Conservation (phyloP, 2,888 invertebrate species). For the Phengaris alcon region DNA sequence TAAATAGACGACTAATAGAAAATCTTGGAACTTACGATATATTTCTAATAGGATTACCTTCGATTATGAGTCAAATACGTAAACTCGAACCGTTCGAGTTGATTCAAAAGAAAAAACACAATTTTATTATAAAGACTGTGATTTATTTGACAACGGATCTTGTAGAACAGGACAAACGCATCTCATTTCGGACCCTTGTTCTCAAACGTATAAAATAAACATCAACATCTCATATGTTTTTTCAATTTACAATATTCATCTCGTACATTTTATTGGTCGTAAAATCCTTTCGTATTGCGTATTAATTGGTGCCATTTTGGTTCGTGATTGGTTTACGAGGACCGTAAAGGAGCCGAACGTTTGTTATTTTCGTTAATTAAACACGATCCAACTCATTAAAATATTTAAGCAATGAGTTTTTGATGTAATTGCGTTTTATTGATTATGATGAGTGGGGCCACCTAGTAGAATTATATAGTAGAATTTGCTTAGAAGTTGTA, state of each 20-base stretch:
- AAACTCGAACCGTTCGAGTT: conserved; percentile 4
- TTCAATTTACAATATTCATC: conserved; percentile 40
- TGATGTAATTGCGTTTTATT: conserved; percentile 16
- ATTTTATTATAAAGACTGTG: conserved; percentile 65
- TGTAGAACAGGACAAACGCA: conserved; percentile 66
- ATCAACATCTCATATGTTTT: conserved; percentile 45
- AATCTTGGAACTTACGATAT: not conserved
- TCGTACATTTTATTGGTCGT: conserved; percentile 42
- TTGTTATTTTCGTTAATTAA: conserved; percentile 33
- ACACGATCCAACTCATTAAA: conserved; percentile 29
- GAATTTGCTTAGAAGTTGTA: not conserved
- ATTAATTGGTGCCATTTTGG: conserved; percentile 41
- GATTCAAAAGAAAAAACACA: conserved; percentile 52
- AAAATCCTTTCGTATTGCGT: conserved; percentile 40
- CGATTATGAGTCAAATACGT: not conserved
- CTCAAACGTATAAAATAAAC: conserved; percentile 59
- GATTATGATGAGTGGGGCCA: not conserved
- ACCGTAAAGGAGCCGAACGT: conserved; percentile 32
- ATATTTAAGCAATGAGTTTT: not conserved
- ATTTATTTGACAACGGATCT: conserved; percentile 69
- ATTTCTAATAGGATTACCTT: not conserved
- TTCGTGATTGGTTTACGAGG: conserved; percentile 32
- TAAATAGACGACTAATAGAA: conserved; percentile 11
- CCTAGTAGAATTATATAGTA: not conserved
- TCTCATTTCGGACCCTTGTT: conserved; percentile 64